Evolutionary conservation across 2,888 invertebrate species (phyloP), one percentile per base, ranked within the genome.

Genomic region (Terebella lapidaria): DNA sequence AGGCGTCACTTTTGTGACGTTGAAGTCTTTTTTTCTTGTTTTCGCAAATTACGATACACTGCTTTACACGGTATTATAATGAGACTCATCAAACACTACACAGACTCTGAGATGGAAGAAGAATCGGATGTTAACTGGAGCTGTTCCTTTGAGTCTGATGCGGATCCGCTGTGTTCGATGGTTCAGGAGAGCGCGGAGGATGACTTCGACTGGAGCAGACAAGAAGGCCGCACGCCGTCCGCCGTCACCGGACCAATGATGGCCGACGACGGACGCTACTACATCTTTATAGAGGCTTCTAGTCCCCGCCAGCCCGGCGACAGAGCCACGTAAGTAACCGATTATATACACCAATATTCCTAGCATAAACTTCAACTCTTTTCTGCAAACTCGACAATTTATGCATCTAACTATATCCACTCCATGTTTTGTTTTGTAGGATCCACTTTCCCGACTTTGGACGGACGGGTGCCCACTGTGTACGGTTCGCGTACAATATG

Each of bases 261-360:
- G n/a, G 67, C 68, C 2, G 58, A 56, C 46, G 60, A 55, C 22
- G 67, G 67, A 15, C 10, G 54, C 18, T 66, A 58, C 72, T 94
- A 90, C 77, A 87, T 94, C 86, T 89, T 89, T 70, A 87, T 92
- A 64, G 92, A 93, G 74, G 87, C 90, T 20, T 86, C 89, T 0
- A 83, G 86, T 0, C 81, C 83, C 0, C 24, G 60, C 20, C 0
- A 10, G 25, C 28, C 2, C 5, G 59, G 59, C n/a, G 60, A 60
- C 24, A 81, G 85, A 30, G 59, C 62, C 30, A 54, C 28, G 61
- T 61, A 42, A 29, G 56, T 42, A n/a, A 18, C 10, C 25, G 5
- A 27, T 54, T 10, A 35, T 10, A 35, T 35, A 15, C 10, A 35
- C n/a, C 10, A 15, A 35, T 49, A 15, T 49, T 49, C 20, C 51